phyloP scores from a whole-genome alignment of 1,140 invertebrate genomes.

The Wiebesia pumilae region DNA sequence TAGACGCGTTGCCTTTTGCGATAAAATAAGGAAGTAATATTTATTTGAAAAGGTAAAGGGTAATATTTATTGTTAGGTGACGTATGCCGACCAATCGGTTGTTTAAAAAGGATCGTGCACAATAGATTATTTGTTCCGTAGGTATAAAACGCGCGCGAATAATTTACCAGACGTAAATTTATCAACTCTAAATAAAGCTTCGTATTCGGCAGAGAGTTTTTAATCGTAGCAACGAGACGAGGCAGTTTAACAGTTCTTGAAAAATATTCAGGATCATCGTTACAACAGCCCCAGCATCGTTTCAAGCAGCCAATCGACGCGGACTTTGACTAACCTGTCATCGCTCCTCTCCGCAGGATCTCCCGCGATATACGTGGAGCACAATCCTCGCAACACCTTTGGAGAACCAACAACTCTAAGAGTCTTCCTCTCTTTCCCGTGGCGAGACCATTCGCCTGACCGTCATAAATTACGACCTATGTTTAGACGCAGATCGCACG shows the following conservation, averaged over 20 bases:
- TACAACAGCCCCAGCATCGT: too few relatives aligned
- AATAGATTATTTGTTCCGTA: background rate
- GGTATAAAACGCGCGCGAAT: background rate
- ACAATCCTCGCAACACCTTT: background rate
- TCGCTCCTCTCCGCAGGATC: background rate
- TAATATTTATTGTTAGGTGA: too few relatives aligned
- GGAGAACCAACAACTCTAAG: background rate
- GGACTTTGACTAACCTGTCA: background rate
- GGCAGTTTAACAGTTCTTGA: background rate
- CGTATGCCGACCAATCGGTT: too few relatives aligned
- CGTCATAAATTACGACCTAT: slow-evolving; percentile 27
- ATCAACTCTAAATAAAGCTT: background rate
- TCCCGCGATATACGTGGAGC: background rate
- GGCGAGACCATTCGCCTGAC: background rate
- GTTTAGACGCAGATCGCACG: slow-evolving; percentile 28
- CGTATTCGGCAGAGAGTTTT: too few relatives aligned
- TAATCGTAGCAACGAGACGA: background rate
- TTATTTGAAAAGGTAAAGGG: too few relatives aligned
- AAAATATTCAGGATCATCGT: background rate
- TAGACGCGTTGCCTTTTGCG: too few relatives aligned
- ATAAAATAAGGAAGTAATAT: too few relatives aligned
- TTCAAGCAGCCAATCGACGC: slow-evolving; percentile 9
- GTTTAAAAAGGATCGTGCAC: background rate
- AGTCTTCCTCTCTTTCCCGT: background rate
- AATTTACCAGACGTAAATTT: background rate